Conservation (phyloP, 2,797 vertebrate genomes). For the Yasuhikotakia modesta region DNA sequence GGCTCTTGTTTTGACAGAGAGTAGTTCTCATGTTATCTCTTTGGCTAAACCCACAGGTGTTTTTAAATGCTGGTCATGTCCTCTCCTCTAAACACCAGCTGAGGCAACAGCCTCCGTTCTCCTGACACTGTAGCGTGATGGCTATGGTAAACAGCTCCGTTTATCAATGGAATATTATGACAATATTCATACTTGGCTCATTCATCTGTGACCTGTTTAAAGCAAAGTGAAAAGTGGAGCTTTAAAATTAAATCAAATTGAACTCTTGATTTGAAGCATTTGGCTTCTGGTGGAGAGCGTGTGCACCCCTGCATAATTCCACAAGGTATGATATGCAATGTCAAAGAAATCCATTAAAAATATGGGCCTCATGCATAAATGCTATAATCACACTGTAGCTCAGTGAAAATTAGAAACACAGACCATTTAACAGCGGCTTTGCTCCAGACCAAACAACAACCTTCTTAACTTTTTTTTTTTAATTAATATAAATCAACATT, state of each 20-base stretch:
- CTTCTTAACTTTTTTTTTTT: slow-evolving; percentile 31
- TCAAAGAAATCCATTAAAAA: slow-evolving; percentile 33
- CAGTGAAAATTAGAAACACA: slow-evolving; percentile 41
- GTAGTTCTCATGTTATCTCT: slow-evolving; percentile 7
- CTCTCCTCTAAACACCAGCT: slow-evolving; percentile 22
- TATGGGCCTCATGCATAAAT: slow-evolving; percentile 27
- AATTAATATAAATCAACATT: slow-evolving; percentile 41
- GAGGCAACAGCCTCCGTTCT: slow-evolving; percentile 9
- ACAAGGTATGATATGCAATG: neutral
- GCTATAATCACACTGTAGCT: slow-evolving; percentile 23
- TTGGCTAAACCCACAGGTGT: slow-evolving; percentile 33
- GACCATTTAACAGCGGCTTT: slow-evolving; percentile 20
- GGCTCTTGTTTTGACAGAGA: slow-evolving; percentile 47
- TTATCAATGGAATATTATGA: slow-evolving; percentile 10
- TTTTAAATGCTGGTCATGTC: slow-evolving; percentile 48
- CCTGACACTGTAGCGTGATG: neutral
- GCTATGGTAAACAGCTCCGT: slow-evolving; percentile 8
- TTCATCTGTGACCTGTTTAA: slow-evolving; percentile 8
- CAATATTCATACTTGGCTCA: slow-evolving; percentile 19
- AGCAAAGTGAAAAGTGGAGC: neutral
- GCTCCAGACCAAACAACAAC: slow-evolving; percentile 46
- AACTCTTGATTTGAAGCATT: slow-evolving; percentile 11
- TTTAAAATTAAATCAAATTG: slow-evolving; percentile 10
- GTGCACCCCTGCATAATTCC: neutral
- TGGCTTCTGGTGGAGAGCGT: neutral